Conservation (phyloP, 2,888 invertebrate species). For the Hofmannophila pseudospretella region DNA sequence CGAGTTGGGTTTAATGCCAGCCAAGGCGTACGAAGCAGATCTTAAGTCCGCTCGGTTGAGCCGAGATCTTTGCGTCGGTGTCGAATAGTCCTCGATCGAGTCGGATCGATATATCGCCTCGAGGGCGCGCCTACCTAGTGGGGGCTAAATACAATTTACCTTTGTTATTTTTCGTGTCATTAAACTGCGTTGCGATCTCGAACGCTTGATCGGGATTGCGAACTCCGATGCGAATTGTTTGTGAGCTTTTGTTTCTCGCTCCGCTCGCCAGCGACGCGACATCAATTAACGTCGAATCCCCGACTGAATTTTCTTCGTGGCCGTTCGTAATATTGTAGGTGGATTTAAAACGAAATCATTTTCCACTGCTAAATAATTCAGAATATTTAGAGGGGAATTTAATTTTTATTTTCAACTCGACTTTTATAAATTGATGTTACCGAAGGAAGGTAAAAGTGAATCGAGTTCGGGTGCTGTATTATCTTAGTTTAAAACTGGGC, state of each 20-base stretch:
- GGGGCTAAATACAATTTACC: slow-evolving; percentile 77
- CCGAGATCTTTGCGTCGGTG: slow-evolving; percentile 51
- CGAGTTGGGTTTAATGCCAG: slow-evolving; percentile 35
- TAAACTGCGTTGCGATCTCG: slow-evolving; percentile 76
- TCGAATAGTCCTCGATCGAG: slow-evolving; percentile 48
- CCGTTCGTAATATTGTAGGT: slow-evolving; percentile 53
- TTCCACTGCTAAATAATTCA: slow-evolving; percentile 30
- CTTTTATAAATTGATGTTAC: slow-evolving; percentile 12
- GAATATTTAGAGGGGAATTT: slow-evolving; percentile 25
- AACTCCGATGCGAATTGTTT: slow-evolving; percentile 76
- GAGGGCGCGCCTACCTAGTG: slow-evolving; percentile 61
- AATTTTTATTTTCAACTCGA: slow-evolving; percentile 25
- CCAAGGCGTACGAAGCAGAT: slow-evolving; percentile 40
- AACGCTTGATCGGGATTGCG: slow-evolving; percentile 74
- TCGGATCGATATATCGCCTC: slow-evolving; percentile 59
- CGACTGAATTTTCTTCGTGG: slow-evolving; percentile 67
- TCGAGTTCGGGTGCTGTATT: slow-evolving; percentile 36
- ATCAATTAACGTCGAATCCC: slow-evolving; percentile 73
- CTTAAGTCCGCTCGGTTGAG: slow-evolving; percentile 61
- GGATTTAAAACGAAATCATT: slow-evolving; percentile 56
- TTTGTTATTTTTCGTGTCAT: slow-evolving; percentile 79
- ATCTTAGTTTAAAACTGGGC: slow-evolving; percentile 46
- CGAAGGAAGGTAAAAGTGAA: slow-evolving; percentile 20
- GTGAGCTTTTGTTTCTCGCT: slow-evolving; percentile 74
- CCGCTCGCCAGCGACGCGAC: slow-evolving; percentile 68